Base-by-base conservation (phyloP, 2,797 vertebrate genomes). In the Sebastes miniatus region DNA sequence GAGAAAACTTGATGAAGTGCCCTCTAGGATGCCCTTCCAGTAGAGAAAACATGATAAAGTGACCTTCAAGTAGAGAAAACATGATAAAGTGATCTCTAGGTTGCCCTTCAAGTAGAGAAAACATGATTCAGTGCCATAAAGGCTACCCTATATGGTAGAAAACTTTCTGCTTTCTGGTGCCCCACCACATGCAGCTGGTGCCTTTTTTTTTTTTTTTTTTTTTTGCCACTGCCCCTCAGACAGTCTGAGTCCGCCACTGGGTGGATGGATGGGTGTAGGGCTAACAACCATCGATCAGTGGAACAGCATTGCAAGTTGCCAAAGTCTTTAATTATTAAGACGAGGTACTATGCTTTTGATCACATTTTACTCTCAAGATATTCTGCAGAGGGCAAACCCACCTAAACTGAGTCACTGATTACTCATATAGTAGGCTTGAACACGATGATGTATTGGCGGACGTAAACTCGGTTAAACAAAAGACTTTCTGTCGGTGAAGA, bases 321-420 rank as follows among this genome's bases (percentile, higher is more conserved):
- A 61, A 47, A 29, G 52, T 16, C n/a, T 24, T 54, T 20, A 54
- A 62, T 69, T 10, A 58, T 50, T 25, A 24, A 50, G 56, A 73
- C 18, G 29, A 67, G 47, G 54, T 14, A 20, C 36, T 72, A n/a
- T 18, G 7, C 22, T 65, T 39, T 39, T 6, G 12, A 3, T 67
- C 13, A 25, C 12, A 54, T 14, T 43, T 7, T 43, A 25, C 24
- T 10, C 56, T 83, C 11, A 31, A 39, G 3, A 64, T 47, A 29
- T 73, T 68, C 2, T 1, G 27, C n/a, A 57, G 68, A 64, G 27
- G 14, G 52, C 67, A 22, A 67, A 67, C 32, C 82, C 54, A 54
- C 59, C 32, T 56, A 43, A 61, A 47, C 70, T 56, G 63, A 80
- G 58, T 74, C 79, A 78, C 27, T 6, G 16, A 34, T 75, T 78